Evolutionary conservation across 1,140 invertebrate species (phyloP).

Genomic region (Polypedilum pembai): DNA sequence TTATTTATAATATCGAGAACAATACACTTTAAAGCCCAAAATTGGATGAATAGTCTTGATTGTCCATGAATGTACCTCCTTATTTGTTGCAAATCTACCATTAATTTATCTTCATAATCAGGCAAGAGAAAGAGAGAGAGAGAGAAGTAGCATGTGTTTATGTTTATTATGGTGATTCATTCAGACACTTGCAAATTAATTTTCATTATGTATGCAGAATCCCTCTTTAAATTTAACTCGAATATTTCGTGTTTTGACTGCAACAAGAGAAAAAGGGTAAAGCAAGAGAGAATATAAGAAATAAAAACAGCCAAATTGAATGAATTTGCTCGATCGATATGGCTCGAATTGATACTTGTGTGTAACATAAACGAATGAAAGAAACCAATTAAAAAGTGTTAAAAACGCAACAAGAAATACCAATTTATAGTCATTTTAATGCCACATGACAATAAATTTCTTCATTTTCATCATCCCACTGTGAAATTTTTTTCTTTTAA

Average conservation of each 20-base stretch:
- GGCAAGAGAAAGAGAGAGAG: not conserved
- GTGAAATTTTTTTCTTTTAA: not conserved
- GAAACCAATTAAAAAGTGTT: constrained; percentile 8
- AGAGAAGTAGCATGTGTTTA: constrained; percentile 4
- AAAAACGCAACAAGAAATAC: constrained; percentile 18
- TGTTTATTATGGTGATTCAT: constrained; percentile 8
- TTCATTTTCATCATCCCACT: not conserved
- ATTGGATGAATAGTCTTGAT: constrained; percentile 17
- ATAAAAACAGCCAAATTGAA: constrained; percentile 15
- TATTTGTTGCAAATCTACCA: not conserved
- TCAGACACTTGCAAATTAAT: constrained; percentile 18
- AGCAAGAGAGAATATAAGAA: not conserved
- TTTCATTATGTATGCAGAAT: constrained; percentile 18
- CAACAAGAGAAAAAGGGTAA: not conserved
- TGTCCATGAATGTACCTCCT: not conserved
- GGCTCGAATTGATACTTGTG: not conserved
- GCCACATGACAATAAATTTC: constrained; percentile 17
- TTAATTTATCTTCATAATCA: constrained; percentile 14
- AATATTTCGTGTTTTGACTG: constrained; percentile 12
- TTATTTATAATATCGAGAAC: not conserved
- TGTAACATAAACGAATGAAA: constrained; percentile 15
- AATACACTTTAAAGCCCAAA: not conserved
- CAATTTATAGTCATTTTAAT: constrained; percentile 19
- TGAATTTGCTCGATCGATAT: constrained; percentile 17
- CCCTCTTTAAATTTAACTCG: not conserved